Evolutionary conservation across 2,797 vertebrate species (phyloP).

Genomic region (Coluber constrictor): DNA sequence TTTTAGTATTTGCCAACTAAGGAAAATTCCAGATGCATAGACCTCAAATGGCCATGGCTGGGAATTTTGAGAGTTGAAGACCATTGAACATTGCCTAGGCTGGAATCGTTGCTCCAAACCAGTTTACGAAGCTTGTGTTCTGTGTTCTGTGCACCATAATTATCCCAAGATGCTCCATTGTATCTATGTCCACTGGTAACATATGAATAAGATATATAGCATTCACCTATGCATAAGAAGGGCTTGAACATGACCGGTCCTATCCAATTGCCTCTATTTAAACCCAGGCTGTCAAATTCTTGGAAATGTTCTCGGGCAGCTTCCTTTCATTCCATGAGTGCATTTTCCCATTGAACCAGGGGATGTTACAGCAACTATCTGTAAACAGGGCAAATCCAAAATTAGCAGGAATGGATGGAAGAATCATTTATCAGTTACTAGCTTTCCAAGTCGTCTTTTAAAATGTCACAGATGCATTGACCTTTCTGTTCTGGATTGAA

Average conservation of each 20-base stretch:
- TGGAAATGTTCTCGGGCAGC: background rate
- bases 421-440: constrained; percentile 66
- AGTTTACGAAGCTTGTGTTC: background rate
- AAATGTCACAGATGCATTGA: constrained; percentile 61
- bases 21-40: background rate
- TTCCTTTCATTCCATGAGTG: constrained; percentile 32
- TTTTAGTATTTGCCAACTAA: background rate
- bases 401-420: constrained; percentile 67
- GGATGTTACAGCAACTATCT: constrained; percentile 54
- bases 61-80: background rate
- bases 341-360: constrained; percentile 49
- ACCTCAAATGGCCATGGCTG: background rate
- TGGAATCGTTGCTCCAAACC: background rate
- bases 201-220: background rate
- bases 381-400: constrained; percentile 62
- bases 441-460: constrained; percentile 65
- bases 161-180: background rate
- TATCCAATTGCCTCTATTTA: constrained; percentile 10
- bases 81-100: background rate
- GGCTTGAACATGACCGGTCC: background rate
- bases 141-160: background rate
- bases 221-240: background rate
- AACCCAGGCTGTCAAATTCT: constrained; percentile 25
- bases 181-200: background rate
- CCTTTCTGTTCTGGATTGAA: constrained; percentile 70